phyloP scores from a whole-genome alignment of 2,888 invertebrate species.

The Polymixis flavicincta region DNA sequence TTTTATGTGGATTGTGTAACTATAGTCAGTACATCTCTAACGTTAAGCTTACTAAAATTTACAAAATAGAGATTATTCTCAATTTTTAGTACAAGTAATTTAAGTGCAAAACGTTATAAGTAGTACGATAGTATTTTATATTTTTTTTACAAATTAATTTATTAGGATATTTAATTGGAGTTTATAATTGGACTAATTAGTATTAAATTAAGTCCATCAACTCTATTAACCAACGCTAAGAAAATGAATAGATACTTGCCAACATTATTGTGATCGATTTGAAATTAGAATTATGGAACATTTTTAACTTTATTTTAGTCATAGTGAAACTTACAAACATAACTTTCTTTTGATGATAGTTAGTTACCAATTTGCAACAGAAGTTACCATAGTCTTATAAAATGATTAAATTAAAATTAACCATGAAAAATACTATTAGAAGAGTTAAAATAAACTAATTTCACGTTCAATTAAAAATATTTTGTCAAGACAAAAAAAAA shows the following conservation, averaged over 20 bases:
- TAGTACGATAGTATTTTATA: slow-evolving; percentile 19
- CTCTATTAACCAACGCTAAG: background rate
- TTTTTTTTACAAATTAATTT: slow-evolving; percentile 31
- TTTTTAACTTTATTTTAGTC: slow-evolving; percentile 17
- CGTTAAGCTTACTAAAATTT: background rate
- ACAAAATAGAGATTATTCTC: slow-evolving; percentile 23
- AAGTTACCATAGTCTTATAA: slow-evolving; percentile 36
- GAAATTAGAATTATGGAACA: slow-evolving; percentile 32
- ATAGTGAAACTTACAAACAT: background rate
- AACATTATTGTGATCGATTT: slow-evolving; percentile 25
- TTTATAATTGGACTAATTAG: background rate
- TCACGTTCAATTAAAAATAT: background rate
- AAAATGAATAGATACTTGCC: background rate
- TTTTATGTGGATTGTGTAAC: background rate
- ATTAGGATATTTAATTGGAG: slow-evolving; percentile 3
- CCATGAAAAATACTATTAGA: background rate
- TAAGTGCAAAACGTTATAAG: slow-evolving; percentile 20
- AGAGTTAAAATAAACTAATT: background rate
- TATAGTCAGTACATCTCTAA: slow-evolving; percentile 25
- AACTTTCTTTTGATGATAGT: background rate
- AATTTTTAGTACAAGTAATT: slow-evolving; percentile 38
- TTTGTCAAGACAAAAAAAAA: background rate
- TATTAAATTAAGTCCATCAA: background rate
- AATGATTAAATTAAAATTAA: background rate
- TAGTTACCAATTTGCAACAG: slow-evolving; percentile 29